phyloP scores from a whole-genome alignment of 2,113 vertebrate species.

The Rhynchopsitta pachyrhyncha region DNA sequence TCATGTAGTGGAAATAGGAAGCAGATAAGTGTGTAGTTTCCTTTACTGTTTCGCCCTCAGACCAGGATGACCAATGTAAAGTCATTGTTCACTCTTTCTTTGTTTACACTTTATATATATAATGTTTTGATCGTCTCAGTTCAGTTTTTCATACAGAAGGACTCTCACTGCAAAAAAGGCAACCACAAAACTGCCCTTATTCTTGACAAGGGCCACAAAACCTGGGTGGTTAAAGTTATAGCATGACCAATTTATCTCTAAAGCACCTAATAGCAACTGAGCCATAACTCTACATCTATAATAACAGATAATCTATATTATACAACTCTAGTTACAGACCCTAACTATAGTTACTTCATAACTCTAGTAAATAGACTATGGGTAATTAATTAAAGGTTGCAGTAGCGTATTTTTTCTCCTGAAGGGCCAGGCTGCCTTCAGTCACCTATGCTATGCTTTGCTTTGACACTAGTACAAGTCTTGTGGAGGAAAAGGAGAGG shows the following conservation, averaged over 20 bases:
- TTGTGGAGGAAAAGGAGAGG: neutral
- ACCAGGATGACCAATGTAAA: neutral
- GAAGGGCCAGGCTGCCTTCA: neutral
- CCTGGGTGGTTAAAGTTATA: neutral
- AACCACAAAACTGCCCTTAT: neutral
- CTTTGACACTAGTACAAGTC: neutral
- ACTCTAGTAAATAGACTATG: neutral
- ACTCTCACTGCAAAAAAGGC: neutral
- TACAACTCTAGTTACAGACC: neutral
- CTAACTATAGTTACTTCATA: neutral
- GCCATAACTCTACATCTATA: neutral
- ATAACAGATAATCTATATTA: neutral
- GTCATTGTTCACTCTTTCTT: neutral
- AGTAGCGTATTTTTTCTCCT: neutral
- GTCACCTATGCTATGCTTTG: neutral
- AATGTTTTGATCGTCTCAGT: neutral
- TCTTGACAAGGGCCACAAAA: neutral
- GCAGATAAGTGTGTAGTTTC: neutral
- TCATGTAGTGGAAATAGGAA: neutral
- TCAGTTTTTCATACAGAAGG: neutral
- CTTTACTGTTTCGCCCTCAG: neutral
- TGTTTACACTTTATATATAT: neutral
- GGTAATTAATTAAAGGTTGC: neutral
- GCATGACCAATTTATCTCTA: neutral
- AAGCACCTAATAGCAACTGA: neutral